phyloP scores from a whole-genome alignment of 2,113 vertebrate genomes.

The Spheniscus mendiculus region DNA sequence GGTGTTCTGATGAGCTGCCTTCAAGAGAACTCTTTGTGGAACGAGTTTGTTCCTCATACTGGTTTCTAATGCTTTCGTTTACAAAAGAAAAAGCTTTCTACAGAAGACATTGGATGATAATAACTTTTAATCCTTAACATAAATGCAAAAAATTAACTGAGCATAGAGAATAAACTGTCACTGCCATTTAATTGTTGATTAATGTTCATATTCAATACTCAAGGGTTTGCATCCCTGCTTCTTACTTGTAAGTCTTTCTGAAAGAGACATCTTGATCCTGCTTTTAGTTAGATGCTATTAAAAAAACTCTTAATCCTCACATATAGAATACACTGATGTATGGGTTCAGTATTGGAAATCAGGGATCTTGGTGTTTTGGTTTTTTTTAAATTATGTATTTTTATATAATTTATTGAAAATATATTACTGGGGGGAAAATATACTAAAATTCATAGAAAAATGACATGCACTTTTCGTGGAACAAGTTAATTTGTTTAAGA shows the following conservation, averaged over 20 bases:
- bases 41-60: not conserved
- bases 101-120: not conserved
- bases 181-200: not conserved
- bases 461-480: not conserved
- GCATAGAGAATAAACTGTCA: not conserved
- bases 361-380: rapidly evolving
- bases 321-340: not conserved
- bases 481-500: not conserved
- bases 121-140: not conserved
- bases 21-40: not conserved
- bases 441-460: not conserved
- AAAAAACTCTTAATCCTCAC: not conserved
- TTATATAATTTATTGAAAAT: not conserved
- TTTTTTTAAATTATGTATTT: not conserved
- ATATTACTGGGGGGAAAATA: not conserved
- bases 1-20: not conserved
- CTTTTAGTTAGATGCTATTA: not conserved
- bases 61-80: not conserved
- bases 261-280: not conserved
- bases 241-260: not conserved
- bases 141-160: not conserved
- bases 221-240: not conserved
- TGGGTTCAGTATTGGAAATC: not conserved
- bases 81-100: not conserved
- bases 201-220: not conserved